phyloP scores from a whole-genome alignment of 2,888 invertebrate species.

The Crepidodera aurea region DNA sequence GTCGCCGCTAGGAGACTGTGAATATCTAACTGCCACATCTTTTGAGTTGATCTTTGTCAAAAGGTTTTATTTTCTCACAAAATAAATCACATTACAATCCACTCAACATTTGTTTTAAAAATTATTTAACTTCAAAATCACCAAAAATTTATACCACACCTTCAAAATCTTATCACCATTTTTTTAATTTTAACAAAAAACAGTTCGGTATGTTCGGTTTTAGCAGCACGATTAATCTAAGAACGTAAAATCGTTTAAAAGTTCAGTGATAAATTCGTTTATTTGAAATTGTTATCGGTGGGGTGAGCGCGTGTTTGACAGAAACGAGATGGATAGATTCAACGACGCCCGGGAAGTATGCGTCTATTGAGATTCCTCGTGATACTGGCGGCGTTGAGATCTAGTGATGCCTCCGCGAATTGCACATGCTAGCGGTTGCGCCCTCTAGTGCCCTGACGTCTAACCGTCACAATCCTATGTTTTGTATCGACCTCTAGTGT shows the following conservation, averaged over 20 bases:
- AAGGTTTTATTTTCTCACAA: conserved; percentile 19
- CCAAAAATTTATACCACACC: conserved; percentile 26
- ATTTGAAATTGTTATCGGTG: conserved; percentile 26
- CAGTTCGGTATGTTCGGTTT: conserved; percentile 3
- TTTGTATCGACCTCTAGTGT: conserved; percentile 46
- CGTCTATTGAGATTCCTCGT: conserved; percentile 43
- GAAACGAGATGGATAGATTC: conserved; percentile 24
- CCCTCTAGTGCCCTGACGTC: conserved; percentile 45
- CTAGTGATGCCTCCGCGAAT: conserved; percentile 40
- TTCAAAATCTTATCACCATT: conserved; percentile 17
- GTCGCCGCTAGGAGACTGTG: conserved; percentile 37
- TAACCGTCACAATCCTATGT: conserved; percentile 38
- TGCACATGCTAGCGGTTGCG: conserved; percentile 44
- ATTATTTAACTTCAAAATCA: conserved; percentile 7
- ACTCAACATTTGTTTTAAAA: conserved; percentile 26
- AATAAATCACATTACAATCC: conserved; percentile 40
- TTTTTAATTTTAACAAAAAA: not conserved
- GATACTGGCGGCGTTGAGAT: conserved; percentile 52
- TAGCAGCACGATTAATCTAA: conserved; percentile 4
- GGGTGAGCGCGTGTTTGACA: conserved; percentile 42
- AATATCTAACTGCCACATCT: conserved; percentile 34
- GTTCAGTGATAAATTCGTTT: conserved; percentile 18
- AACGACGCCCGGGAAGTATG: conserved; percentile 29
- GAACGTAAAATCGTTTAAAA: conserved; percentile 5
- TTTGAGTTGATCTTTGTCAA: conserved; percentile 10